Base-by-base conservation (phyloP, 2,888 invertebrate species). In the Eugnorisma glareosa region DNA sequence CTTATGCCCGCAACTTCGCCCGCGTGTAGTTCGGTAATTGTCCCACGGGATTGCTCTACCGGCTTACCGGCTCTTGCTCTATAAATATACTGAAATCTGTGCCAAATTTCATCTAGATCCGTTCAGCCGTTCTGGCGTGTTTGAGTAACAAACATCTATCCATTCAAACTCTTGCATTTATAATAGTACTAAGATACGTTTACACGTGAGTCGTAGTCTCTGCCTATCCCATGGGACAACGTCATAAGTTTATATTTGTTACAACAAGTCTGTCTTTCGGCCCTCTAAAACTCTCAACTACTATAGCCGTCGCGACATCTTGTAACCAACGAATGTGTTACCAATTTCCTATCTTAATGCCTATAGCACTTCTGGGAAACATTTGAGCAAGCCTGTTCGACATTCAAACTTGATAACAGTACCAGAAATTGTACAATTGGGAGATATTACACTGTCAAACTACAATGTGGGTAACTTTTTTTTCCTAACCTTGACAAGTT, bases 281-380 rank as follows among this genome's bases (percentile, higher is more conserved):
- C 28, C 11, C 31, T 61, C 45, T 18, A 4, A 45, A 79, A 54
- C 35, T 37, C 67, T 45, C 13, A 35, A 57, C n/a, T 13, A 54
- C 45, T 15, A 31, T 11, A 64, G 11, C 7, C 37, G 15, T 28
- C 10, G 28, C 57, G n/a, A 80, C 45, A 75, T 54, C 45, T 75
- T 28, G 8, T 48, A 70, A 63, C 75, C 48, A 40, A 67, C 48
- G 40, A 75, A 61, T 81, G 43, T 35, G 54, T 75, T 48, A 45
- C 61, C 67, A 57, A 70, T 80, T 54, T 54, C 48, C 54, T 75
- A 24, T 67, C 54, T 54, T 63, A 75, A 81, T 48, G 48, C 43
- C 40, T 59, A 82, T 64, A 11, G 48, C 35, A 57, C 81, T 84
- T 67, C 31, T 74, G 81, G 81, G 71, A 71, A 40, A 67, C 84